Percentiles rank a stretch among this genome's conserved stretches.
Conservation (phyloP, 1,140 invertebrate species). For the Bombus pyrosoma region DNA sequence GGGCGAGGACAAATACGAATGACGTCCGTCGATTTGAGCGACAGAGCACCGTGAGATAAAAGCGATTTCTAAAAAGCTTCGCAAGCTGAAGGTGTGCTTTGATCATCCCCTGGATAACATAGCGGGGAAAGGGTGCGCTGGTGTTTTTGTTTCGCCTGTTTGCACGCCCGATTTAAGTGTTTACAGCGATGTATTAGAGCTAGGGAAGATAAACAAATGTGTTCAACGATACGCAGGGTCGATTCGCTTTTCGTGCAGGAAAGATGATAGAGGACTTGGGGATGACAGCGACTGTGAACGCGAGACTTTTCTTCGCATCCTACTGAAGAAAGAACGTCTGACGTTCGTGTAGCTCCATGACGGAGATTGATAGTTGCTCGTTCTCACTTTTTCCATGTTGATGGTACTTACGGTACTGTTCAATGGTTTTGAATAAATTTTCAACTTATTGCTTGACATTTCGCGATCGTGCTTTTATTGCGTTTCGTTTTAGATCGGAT, state of each 20-base stretch:
- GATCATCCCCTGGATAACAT: constrained; percentile 35
- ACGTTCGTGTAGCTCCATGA: neutral
- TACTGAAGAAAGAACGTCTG: neutral
- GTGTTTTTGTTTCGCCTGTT: constrained; percentile 48
- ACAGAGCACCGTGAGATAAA: constrained; percentile 47
- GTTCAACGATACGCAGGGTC: constrained; percentile 21
- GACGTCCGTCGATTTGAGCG: constrained; percentile 43
- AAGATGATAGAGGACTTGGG: neutral
- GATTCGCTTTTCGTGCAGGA: constrained; percentile 17
- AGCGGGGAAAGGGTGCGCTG: neutral
- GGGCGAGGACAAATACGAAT: constrained; percentile 45
- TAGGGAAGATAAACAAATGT: constrained; percentile 47
- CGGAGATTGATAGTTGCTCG: neutral
- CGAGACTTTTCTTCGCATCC: neutral
- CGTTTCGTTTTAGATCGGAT: no score
- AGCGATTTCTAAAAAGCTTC: constrained; percentile 37
- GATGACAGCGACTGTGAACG: neutral
- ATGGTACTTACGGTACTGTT: neutral
- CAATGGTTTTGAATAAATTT: neutral
- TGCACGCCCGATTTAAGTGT: constrained; percentile 59
- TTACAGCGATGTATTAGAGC: constrained; percentile 33
- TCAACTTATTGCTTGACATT: no score
- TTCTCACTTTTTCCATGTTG: neutral
- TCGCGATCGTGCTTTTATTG: no score
- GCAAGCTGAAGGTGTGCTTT: constrained; percentile 27